These are phyloP conservation scores for Epinephelus awoara DNA, from an alignment of 2,797 vertebrate genomes.

Conservation along the genomic window DNA sequence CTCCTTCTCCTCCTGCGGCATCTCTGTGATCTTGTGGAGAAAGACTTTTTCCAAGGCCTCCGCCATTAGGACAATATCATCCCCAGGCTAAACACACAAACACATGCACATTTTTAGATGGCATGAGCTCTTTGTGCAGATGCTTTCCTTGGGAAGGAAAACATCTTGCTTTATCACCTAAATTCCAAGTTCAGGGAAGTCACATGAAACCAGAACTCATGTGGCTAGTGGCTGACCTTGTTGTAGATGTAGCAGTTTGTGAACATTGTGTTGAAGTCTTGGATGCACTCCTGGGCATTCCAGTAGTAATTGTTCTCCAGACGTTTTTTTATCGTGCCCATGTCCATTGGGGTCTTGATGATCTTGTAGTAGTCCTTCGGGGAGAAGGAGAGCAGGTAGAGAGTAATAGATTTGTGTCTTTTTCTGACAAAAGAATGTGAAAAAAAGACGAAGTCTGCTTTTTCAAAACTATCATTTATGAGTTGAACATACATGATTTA, in stretches of 20 bases:
- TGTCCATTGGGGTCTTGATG: constrained; percentile 95
- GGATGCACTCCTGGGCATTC: constrained; percentile 97
- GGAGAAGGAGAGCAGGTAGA: background rate
- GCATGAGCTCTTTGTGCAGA: background rate
- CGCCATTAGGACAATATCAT: constrained; percentile 96
- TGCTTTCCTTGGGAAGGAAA: background rate
- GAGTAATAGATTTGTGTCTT: background rate
- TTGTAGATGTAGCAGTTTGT: constrained; percentile 99
- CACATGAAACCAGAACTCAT: background rate
- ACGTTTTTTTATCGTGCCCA: constrained; percentile 95
- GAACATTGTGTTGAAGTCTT: constrained; percentile 99
- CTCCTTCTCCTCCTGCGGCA: constrained; percentile 93
- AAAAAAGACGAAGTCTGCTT: background rate
- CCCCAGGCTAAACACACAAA: constrained; percentile 86
- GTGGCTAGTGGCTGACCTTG: constrained; percentile 84
- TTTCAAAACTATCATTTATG: background rate
- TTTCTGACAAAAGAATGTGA: background rate
- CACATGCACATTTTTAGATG: constrained; percentile 16
- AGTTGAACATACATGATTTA: background rate
- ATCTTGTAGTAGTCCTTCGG: constrained; percentile 95
- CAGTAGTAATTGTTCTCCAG: constrained; percentile 95
- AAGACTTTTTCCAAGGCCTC: constrained; percentile 95
- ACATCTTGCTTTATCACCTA: background rate
- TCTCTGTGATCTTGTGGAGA: constrained; percentile 93
- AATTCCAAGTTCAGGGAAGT: background rate